A percentile compares a stretch with the other conserved stretches of the same genome.
Evolutionary conservation across 2,113 vertebrate species (phyloP).

Genomic region (Nansenia antarctica): DNA sequence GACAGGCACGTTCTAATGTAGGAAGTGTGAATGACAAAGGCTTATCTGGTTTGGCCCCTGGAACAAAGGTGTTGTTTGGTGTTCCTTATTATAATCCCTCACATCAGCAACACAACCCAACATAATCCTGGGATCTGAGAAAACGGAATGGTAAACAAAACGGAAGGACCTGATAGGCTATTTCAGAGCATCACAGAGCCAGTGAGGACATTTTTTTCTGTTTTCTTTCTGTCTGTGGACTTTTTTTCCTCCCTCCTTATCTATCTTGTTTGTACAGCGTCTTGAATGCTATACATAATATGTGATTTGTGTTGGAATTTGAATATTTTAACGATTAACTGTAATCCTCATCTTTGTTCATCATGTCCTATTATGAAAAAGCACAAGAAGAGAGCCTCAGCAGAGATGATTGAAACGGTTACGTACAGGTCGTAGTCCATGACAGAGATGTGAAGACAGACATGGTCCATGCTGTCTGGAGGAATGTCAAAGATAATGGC

Average conservation of each 20-base stretch:
- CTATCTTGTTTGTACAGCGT: too few species aligned
- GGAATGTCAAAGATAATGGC: conserved; percentile 99
- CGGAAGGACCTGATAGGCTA: neutral
- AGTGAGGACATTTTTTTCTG: too few species aligned
- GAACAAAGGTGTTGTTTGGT: conserved; percentile 11
- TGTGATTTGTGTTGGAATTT: too few species aligned
- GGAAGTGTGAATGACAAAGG: neutral
- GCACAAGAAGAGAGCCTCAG: too few species aligned
- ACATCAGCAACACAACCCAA: conserved; percentile 9
- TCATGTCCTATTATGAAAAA: too few species aligned
- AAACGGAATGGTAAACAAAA: neutral
- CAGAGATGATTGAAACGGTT: neutral
- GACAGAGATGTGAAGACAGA: conserved; percentile 96
- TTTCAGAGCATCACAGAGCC: neutral
- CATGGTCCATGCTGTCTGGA: conserved; percentile 97
- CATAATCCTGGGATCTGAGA: neutral
- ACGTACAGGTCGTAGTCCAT: conserved; percentile 97
- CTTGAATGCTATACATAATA: too few species aligned
- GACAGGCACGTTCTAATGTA: conserved; percentile 13
- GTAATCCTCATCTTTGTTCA: too few species aligned
- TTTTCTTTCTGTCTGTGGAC: neutral
- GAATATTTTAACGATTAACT: too few species aligned
- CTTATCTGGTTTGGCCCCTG: neutral
- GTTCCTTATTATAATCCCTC: neutral
- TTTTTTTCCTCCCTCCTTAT: neutral